Evolutionary conservation across 2,113 vertebrate genomes (phyloP).

Genomic region (Alaudala cheleensis): DNA sequence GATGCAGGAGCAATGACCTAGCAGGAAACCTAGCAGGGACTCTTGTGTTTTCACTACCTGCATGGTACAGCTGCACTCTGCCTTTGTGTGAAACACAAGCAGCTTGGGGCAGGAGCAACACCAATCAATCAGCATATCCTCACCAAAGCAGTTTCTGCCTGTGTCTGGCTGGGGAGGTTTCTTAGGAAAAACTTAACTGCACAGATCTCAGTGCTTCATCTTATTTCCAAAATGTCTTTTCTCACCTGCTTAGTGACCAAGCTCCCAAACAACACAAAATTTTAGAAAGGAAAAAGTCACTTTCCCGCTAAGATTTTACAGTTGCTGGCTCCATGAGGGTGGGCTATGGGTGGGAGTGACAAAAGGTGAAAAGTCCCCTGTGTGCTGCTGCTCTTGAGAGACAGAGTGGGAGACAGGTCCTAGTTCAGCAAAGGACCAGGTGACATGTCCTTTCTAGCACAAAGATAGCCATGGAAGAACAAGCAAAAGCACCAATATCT

Average conservation of each 20-base stretch:
- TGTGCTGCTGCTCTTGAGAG: not conserved
- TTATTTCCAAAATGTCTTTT: not conserved
- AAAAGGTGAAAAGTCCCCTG: not conserved
- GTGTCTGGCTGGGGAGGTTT: not conserved
- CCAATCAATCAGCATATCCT: fast-evolving
- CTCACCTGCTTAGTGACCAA: not conserved
- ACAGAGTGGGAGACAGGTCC: not conserved
- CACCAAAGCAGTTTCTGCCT: not conserved
- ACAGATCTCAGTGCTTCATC: not conserved
- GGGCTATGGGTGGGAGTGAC: not conserved
- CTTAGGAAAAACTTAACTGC: not conserved
- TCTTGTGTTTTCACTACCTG: not conserved
- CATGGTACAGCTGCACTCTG: not conserved
- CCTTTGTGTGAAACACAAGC: not conserved
- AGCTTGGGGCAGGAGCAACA: not conserved
- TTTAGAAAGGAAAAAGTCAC: not conserved
- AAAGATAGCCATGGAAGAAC: not conserved
- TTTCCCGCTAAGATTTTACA: not conserved
- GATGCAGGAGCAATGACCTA: not conserved
- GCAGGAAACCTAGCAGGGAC: fast-evolving
- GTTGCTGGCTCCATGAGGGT: not conserved
- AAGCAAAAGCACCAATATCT: not conserved
- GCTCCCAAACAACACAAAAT: not conserved
- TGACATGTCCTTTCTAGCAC: not conserved
- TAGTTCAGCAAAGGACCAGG: not conserved